A percentile compares a stretch with the other conserved stretches of the same genome.
Conservation (phyloP, 2,113 vertebrate genomes). For the Verasper variegatus region DNA sequence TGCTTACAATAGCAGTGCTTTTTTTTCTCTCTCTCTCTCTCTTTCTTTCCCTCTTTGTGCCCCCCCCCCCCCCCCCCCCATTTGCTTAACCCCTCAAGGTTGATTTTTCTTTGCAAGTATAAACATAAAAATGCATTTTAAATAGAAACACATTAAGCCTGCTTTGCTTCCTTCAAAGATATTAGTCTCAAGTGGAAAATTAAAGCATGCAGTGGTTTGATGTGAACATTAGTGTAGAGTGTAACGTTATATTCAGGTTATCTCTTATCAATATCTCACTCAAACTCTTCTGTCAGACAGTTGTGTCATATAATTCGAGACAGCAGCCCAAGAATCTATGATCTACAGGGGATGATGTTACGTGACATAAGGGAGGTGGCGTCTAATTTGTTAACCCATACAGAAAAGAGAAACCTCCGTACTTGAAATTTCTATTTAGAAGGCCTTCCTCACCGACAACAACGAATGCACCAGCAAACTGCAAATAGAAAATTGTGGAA, state of each 20-base stretch:
- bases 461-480: background rate
- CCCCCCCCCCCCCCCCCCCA: background rate
- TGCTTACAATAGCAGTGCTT: slow-evolving; percentile 80
- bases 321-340: background rate
- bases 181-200: slow-evolving; percentile 60
- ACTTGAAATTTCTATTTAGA: background rate
- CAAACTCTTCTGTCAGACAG: background rate
- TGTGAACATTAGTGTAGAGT: slow-evolving; percentile 46
- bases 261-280: slow-evolving; percentile 31
- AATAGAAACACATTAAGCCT: slow-evolving; percentile 53
- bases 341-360: no score
- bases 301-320: no score
- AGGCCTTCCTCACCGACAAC: slow-evolving; percentile 6
- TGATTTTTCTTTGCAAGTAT: slow-evolving; percentile 62
- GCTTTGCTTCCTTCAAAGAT: slow-evolving; percentile 52
- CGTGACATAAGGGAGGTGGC: no score
- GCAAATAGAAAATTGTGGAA: background rate
- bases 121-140: slow-evolving; percentile 42
- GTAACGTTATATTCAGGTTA: slow-evolving; percentile 33
- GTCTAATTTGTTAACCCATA: no score
- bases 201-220: slow-evolving; percentile 55
- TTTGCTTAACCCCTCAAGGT: slow-evolving; percentile 68
- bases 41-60: no score
- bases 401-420: slow-evolving; percentile 15
- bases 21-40: slow-evolving; percentile 52